Evolutionary conservation across 2,888 invertebrate genomes (phyloP).

Genomic region (Trichopria drosophilae): DNA sequence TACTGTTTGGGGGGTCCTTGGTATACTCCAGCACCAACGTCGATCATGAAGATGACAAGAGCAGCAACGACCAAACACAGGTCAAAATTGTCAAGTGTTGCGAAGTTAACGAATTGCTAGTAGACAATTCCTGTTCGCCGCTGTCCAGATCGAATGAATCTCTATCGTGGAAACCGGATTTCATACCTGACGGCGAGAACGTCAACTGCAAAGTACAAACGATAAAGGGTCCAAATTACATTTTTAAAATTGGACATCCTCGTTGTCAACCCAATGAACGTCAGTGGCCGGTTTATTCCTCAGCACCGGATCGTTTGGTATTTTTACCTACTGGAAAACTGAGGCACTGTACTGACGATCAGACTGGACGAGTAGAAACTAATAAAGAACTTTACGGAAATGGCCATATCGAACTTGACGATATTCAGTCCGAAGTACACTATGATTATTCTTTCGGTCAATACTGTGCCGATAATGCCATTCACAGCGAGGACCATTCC

Average conservation of each 20-base stretch:
- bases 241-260: constrained; percentile 48
- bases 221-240: constrained; percentile 39
- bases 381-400: constrained; percentile 40
- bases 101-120: constrained; percentile 70
- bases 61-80: no score
- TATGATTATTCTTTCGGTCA: constrained; percentile 75
- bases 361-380: constrained; percentile 52
- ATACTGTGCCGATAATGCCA: constrained; percentile 81
- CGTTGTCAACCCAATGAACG: constrained; percentile 48
- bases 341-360: constrained; percentile 67
- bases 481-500: constrained; percentile 58
- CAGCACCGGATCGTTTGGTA: constrained; percentile 47
- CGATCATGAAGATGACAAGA: constrained; percentile 22
- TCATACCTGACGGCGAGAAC: constrained; percentile 37
- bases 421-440: constrained; percentile 54
- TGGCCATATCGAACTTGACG: constrained; percentile 60
- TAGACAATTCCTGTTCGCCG: constrained; percentile 69
- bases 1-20: no score
- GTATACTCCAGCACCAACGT: constrained; percentile 17
- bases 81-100: constrained; percentile 80
- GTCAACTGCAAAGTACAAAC: constrained; percentile 24
- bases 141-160: constrained; percentile 60
- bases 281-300: constrained; percentile 51
- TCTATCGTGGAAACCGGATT: constrained; percentile 48
- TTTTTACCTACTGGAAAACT: constrained; percentile 73